Evolutionary conservation across 2,888 invertebrate species (phyloP).

Genomic region (Eubasilissa splendida): DNA sequence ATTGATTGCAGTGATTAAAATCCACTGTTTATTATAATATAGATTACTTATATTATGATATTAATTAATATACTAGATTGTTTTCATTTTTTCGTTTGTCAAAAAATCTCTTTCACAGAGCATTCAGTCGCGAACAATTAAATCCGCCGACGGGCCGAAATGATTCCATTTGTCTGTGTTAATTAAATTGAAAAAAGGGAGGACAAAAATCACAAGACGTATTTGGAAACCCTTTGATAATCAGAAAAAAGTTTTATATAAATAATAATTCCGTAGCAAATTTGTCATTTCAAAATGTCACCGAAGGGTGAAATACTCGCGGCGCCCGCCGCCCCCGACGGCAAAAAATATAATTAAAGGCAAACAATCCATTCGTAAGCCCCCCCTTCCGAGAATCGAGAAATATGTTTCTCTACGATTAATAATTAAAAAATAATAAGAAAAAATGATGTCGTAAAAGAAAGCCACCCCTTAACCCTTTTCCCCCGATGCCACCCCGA

Average conservation of each 20-base stretch:
- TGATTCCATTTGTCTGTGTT: conserved; percentile 33
- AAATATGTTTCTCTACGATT: conserved; percentile 59
- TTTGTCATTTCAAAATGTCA: conserved; percentile 58
- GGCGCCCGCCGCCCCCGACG: conserved; percentile 4
- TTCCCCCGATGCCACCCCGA: conserved; percentile 14
- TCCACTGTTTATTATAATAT: too few species aligned
- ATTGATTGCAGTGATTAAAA: too few species aligned
- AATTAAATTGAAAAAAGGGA: conserved; percentile 40
- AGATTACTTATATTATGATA: not conserved
- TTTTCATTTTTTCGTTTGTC: conserved; percentile 5
- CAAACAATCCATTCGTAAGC: conserved; percentile 55
- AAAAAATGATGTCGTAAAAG: conserved; percentile 59
- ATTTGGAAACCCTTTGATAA: conserved; percentile 47
- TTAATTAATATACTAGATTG: not conserved
- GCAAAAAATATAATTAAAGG: conserved; percentile 59
- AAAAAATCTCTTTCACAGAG: not conserved
- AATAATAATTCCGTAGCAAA: conserved; percentile 46
- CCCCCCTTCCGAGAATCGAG: conserved; percentile 55
- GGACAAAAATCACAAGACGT: conserved; percentile 38
- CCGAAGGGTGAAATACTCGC: conserved; percentile 51
- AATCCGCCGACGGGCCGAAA: conserved; percentile 23
- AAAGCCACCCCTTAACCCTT: conserved; percentile 29
- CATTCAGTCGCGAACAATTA: conserved; percentile 28
- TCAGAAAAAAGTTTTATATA: conserved; percentile 38
- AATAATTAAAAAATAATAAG: conserved; percentile 59